These are phyloP conservation scores for Neosilurus mollespiculum DNA, from an alignment of 2,797 vertebrate species.

Conservation along the genomic window DNA sequence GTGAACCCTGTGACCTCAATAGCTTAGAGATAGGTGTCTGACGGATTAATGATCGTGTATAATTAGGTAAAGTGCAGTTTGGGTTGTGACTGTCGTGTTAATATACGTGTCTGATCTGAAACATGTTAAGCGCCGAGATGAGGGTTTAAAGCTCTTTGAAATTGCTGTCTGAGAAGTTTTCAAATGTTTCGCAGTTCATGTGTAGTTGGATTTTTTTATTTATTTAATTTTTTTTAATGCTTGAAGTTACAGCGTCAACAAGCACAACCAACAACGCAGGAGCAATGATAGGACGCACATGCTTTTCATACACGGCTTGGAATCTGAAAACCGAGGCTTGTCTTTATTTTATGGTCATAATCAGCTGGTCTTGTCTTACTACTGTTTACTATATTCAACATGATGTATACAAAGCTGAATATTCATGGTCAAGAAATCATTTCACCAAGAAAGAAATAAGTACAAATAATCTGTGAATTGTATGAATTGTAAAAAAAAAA, in stretches of 20 bases:
- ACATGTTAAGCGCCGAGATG: too few relatives aligned
- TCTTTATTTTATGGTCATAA: neutral
- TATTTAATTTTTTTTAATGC: too few relatives aligned
- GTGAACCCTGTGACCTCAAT: slow-evolving; percentile 38
- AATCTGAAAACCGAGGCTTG: neutral
- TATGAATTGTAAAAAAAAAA: too few relatives aligned
- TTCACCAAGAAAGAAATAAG: neutral
- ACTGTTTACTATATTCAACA: neutral
- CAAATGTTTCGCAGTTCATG: neutral
- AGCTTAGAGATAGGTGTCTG: slow-evolving; percentile 4
- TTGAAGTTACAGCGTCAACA: neutral
- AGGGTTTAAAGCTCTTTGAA: neutral
- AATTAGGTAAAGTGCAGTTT: slow-evolving; percentile 30
- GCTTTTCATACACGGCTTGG: neutral
- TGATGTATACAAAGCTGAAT: neutral
- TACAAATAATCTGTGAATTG: too few relatives aligned
- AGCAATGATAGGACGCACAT: neutral
- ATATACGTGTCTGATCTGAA: neutral
- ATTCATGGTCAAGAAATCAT: neutral
- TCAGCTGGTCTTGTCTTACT: neutral
- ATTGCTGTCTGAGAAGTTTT: neutral
- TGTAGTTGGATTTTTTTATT: neutral
- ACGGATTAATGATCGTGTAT: slow-evolving; percentile 7
- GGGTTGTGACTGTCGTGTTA: neutral
- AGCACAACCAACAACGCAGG: neutral